Base-by-base conservation (phyloP, 2,797 vertebrate species). In the Balearica regulorum region DNA sequence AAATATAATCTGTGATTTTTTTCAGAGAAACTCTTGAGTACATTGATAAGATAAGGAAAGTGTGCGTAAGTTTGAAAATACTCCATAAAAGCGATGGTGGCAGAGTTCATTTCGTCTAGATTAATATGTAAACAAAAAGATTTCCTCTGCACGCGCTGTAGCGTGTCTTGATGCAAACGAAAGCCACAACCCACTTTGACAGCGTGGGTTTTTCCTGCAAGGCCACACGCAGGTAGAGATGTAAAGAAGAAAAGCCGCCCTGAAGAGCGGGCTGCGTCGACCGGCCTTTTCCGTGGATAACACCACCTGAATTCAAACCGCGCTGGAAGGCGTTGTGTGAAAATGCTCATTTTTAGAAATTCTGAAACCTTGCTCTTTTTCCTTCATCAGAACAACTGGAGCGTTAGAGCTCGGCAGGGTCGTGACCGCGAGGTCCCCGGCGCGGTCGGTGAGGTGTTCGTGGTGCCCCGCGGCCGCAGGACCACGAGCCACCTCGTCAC, bases 271-370 rank as follows among this genome's bases (percentile, higher is more conserved):
- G 65, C 62, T 16, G 55, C 29, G 6, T 21, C 6, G 5, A 11
- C 20, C 5, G 57, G 43, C 14, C 0, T 11, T 43, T 43, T 9
- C 37, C 28, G 5, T 3, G 22, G 37, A 12, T 48, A 21, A 24
- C 72, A 5, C 11, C 41, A 8, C 16, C 2, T 0, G 60, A 49
- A 21, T 77, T 80, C 64, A 72, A 2, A 29, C 33, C 1, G 0
- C 1, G 5, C 31, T 20, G 55, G 55, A 37, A 57, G 65, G 24
- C 13, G 3, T n/a, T n/a, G 10, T 4, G 61, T 9, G 43, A 31
- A 91, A 61, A 37, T 13, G 53, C 61, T 85, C 6, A 2, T 16
- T 43, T 65, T 41, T 13, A 19, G 16, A 5, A 33, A 43, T 60
- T 35, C 69, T 58, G 62, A 43, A 58, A 3, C 5, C 0, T 9